Evolutionary conservation across 2,113 vertebrate genomes (phyloP), one percentile per base, ranked within the genome.

Genomic region (Neolamprologus hecqui): DNA sequence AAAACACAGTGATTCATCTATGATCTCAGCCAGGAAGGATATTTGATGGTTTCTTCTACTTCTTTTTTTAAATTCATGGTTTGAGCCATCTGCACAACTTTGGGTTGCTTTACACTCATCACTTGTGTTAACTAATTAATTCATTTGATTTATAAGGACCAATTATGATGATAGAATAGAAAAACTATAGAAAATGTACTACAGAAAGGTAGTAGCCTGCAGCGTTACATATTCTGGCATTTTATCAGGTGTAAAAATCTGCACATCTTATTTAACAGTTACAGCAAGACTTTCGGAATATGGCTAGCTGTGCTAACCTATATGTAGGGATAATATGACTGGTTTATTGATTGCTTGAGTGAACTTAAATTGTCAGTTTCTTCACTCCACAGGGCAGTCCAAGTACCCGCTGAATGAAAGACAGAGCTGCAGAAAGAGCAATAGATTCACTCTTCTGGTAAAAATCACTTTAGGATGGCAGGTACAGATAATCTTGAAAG

Each of bases 311-410:
- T 75, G 28, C 35, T 42, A 75, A 57, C 73, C 51, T 82, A 26
- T 19, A 40, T 7, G 26, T 40, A 85, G 58, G 17, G 40, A 82
- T 86, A 85, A 84, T 79, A 40, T 37, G 81, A 73, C 58, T 88
- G 70, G 84, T 80, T 90, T 93, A 91, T 87, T 58, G 89, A 92
- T 54, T 84, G 47, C 28, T 49, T 84, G 14, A 79, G 79, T 86
- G 79, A 81, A 84, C 23, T 68, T 81, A 17, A 81, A 79, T 57
- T 84, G 85, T 57, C 35, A 23, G 79, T 65, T 91, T 86, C 84
- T 57, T 19, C 23, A 14, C 40, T 68, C 53, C 37, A 63, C 6
- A 19, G 70, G 49, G n/a, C 70, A 60, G 55, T 83, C 11, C 6
- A 51, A 75, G 12, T 21, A 45, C 37, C 15, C 12, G 17, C 9